These are phyloP conservation scores for Dryocosmus kuriphilus DNA, from an alignment of 2,888 invertebrate genomes.

Conservation along the genomic window DNA sequence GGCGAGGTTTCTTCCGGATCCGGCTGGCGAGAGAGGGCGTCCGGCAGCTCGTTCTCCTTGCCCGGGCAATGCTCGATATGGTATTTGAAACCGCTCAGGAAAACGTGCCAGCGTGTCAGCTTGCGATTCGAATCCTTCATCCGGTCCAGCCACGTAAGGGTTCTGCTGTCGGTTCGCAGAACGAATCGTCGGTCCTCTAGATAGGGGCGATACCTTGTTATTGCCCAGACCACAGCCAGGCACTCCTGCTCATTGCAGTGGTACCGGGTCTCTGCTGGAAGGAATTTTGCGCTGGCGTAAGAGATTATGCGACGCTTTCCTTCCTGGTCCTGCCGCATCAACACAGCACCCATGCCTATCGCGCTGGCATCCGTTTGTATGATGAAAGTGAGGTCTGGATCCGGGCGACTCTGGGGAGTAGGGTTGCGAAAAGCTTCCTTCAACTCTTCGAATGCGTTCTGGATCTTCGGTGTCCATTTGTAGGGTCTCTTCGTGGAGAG, in stretches of 20 bases:
- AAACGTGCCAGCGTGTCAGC: too few species aligned
- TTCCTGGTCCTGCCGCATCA: background rate
- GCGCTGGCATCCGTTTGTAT: slow-evolving; percentile 43
- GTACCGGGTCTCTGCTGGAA: slow-evolving; percentile 39
- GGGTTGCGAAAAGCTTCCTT: slow-evolving; percentile 30
- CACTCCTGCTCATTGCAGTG: slow-evolving; percentile 55
- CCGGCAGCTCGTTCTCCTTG: too few species aligned
- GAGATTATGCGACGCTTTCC: slow-evolving; percentile 39
- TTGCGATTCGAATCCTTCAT: too few species aligned
- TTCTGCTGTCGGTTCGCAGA: too few species aligned
- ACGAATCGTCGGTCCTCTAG: slow-evolving; percentile 46
- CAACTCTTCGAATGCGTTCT: slow-evolving; percentile 20
- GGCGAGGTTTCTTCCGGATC: too few species aligned
- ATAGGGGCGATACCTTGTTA: slow-evolving; percentile 45
- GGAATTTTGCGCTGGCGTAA: slow-evolving; percentile 44
- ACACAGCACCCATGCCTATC: slow-evolving; percentile 12
- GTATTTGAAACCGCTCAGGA: too few species aligned
- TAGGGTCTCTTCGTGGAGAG: slow-evolving; percentile 1
- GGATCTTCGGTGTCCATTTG: slow-evolving; percentile 26
- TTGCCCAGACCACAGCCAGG: slow-evolving; percentile 45
- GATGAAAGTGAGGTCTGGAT: slow-evolving; percentile 13
- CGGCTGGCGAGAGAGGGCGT: too few species aligned
- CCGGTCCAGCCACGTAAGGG: too few species aligned
- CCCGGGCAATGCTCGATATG: too few species aligned
- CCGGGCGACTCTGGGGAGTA: slow-evolving; percentile 6